Percentiles rank a stretch among this genome's conserved stretches.
Evolutionary conservation across 2,113 vertebrate genomes (phyloP).

Genomic region (Leucopsar rothschildi): DNA sequence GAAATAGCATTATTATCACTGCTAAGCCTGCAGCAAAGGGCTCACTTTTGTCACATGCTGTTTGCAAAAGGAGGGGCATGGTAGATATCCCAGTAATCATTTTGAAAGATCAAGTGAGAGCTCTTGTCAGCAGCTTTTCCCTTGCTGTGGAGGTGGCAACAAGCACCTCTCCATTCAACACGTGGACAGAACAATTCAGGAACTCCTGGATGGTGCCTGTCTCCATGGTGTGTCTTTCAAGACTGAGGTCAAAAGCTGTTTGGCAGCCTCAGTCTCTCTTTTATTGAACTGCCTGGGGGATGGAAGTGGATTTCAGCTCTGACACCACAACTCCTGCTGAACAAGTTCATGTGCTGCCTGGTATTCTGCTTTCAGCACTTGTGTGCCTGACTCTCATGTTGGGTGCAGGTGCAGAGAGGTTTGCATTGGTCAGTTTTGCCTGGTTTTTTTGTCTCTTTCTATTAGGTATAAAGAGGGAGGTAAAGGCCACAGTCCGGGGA

Average conservation of each 20-base stretch:
- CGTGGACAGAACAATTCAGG: neutral
- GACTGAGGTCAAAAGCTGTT: neutral
- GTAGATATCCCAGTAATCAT: neutral
- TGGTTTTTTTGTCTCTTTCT: neutral
- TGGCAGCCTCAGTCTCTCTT: neutral
- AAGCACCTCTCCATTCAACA: neutral
- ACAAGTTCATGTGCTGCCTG: neutral
- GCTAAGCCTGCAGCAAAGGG: neutral
- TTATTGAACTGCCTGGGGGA: neutral
- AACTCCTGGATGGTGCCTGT: neutral
- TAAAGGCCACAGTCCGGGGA: neutral
- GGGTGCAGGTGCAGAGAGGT: neutral
- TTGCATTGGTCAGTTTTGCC: neutral
- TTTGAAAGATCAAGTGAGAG: neutral
- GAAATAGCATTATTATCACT: neutral
- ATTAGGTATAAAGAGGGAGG: neutral
- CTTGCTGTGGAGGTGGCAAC: neutral
- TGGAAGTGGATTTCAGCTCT: neutral
- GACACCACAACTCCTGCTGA: neutral
- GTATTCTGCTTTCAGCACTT: neutral
- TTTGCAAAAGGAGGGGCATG: neutral
- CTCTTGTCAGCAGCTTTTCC: neutral
- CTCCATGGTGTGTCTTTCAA: neutral
- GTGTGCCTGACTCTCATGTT: neutral
- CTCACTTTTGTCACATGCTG: neutral